These are phyloP conservation scores for Indicator maculatus DNA, from an alignment of 2,113 vertebrate species.

Conservation along the genomic window DNA sequence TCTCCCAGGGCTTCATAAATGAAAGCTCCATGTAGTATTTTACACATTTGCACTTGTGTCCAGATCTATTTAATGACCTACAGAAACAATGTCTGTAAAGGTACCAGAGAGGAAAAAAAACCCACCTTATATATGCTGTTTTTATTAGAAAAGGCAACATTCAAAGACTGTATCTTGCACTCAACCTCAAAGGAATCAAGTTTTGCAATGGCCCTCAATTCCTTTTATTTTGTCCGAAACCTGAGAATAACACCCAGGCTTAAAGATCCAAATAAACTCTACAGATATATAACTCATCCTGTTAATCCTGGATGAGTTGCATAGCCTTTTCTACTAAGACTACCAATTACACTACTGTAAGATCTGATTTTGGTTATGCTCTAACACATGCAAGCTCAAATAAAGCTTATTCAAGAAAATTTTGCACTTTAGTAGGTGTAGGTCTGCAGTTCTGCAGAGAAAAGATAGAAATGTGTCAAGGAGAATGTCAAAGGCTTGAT, in stretches of 20 bases:
- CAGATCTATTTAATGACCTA: background rate
- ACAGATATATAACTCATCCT: background rate
- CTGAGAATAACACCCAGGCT: background rate
- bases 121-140: background rate
- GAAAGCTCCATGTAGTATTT: background rate
- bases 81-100: background rate
- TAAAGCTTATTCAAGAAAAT: background rate
- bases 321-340: background rate
- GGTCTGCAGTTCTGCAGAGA: background rate
- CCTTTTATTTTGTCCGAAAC: background rate
- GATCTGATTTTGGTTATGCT: background rate
- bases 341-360: background rate
- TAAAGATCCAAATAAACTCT: background rate
- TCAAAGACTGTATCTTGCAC: background rate
- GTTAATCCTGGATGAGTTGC: background rate
- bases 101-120: background rate
- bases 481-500: slow-evolving; percentile 4
- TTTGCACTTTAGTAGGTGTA: background rate
- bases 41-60: background rate
- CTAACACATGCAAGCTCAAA: background rate
- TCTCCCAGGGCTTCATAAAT: background rate
- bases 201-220: background rate
- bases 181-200: background rate
- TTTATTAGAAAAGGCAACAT: background rate
- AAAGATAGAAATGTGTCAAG: slow-evolving; percentile 26